Evolutionary conservation across 2,797 vertebrate species (phyloP).

Genomic region (Lepilemur ruficaudatus): DNA sequence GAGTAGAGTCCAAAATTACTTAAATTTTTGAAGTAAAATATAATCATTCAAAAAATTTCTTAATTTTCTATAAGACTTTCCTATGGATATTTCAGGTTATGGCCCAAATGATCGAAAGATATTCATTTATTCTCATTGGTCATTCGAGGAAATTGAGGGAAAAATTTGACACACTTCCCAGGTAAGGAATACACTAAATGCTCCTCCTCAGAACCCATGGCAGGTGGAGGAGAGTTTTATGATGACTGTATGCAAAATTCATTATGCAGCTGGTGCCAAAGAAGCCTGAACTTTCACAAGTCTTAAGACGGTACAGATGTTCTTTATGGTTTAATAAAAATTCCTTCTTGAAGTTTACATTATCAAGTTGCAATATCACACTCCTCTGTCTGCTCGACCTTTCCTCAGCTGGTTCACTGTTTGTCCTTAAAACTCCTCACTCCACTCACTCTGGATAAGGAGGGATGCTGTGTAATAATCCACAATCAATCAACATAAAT

Average conservation of each 20-base stretch:
- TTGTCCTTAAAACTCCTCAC: conserved; percentile 63
- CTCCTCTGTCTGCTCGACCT: conserved; percentile 62
- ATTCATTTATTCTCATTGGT: not conserved
- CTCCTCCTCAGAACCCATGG: not conserved
- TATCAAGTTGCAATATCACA: conserved; percentile 57
- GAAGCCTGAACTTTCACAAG: conserved; percentile 50
- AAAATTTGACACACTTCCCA: not conserved
- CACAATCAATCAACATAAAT: conserved; percentile 80
- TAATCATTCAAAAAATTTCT: not conserved
- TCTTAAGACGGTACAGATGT: conserved; percentile 66
- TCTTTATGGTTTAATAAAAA: conserved; percentile 74
- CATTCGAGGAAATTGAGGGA: not conserved
- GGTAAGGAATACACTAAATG: not conserved
- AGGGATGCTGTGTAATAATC: conserved; percentile 70
- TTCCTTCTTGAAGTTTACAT: conserved; percentile 51
- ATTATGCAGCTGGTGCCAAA: conserved; percentile 16
- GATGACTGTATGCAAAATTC: conserved; percentile 48
- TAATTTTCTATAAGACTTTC: not conserved
- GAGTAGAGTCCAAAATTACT: not conserved
- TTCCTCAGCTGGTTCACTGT: conserved; percentile 60
- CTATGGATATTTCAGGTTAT: not conserved
- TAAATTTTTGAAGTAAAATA: not conserved
- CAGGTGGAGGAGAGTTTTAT: conserved; percentile 6
- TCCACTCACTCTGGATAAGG: conserved; percentile 67
- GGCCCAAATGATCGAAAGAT: not conserved